Evolutionary conservation across 2,797 vertebrate genomes (phyloP).

Genomic region (Siniperca obscura): DNA sequence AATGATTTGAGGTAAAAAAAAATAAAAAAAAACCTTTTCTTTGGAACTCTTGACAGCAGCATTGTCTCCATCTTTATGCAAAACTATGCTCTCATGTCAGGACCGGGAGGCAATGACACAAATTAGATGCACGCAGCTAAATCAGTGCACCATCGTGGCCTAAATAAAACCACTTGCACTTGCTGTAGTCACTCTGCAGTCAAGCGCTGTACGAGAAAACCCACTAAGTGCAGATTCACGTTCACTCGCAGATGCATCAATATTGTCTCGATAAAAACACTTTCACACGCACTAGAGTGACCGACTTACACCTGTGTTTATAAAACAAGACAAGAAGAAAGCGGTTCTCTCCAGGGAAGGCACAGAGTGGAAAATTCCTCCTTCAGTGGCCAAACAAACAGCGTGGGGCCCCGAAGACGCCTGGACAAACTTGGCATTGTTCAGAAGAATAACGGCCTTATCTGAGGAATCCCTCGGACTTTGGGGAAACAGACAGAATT

Average conservation of each 20-base stretch:
- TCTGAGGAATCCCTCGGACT: slow-evolving; percentile 62
- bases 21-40: not conserved
- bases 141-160: slow-evolving; percentile 23
- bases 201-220: not conserved
- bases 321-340: slow-evolving; percentile 61
- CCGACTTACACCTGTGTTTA: slow-evolving; percentile 73
- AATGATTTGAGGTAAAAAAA: slow-evolving; percentile 28
- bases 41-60: slow-evolving; percentile 14
- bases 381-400: slow-evolving; percentile 66
- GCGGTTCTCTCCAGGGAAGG: slow-evolving; percentile 54
- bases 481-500: slow-evolving; percentile 40
- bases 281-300: slow-evolving; percentile 56
- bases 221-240: not conserved
- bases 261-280: slow-evolving; percentile 31
- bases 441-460: slow-evolving; percentile 57
- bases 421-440: slow-evolving; percentile 73
- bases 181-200: not conserved
- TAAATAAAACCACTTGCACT: slow-evolving; percentile 12
- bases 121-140: slow-evolving; percentile 25
- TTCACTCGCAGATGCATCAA: slow-evolving; percentile 41
- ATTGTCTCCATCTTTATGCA: slow-evolving; percentile 30
- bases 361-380: slow-evolving; percentile 73
- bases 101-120: not conserved
- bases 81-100: slow-evolving; percentile 5
- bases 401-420: slow-evolving; percentile 50